Evolutionary conservation across 1,140 invertebrate species (phyloP), one percentile per base, ranked within the genome.

Genomic region (Limonius californicus): DNA sequence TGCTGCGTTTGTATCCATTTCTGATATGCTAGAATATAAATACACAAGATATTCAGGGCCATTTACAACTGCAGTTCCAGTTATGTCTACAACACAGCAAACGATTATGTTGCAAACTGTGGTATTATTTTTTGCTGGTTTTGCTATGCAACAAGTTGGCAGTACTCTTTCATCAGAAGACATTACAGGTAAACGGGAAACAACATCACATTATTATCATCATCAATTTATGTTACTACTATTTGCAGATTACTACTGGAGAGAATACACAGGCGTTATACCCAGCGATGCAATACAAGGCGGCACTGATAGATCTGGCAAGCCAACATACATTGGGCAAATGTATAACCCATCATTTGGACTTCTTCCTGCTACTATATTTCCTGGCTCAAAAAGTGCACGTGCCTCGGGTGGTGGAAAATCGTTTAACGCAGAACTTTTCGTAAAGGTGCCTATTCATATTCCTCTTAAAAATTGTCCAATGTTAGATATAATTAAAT

Each of bases 221-320:
- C n/a, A n/a, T n/a, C n/a, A n/a, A n/a, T n/a, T n/a, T n/a, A n/a
- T n/a, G n/a, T n/a, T n/a, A n/a, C n/a, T n/a, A n/a, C n/a, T n/a
- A n/a, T n/a, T n/a, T n/a, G n/a, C 23, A 59, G 57, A 50, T 53
- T 59, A 59, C 42, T 59, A 59, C 19, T 59, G 57, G 57, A 12
- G 57, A 32, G 57, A 59, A 32, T 59, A 59, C 27, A 2, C 14
- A 6, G 57, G 57, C 2, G 19, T 18, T 43, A 50, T 59, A 9
- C 57, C 57, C 15, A 12, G n/a, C 9, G 57, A 59, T 15, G 57
- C 57, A 0, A 12, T 47, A n/a, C 45, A 3, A 2, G 45, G 45
- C 15, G 45, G 45, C 4, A 12, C 8, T n/a, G 45, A 50, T 18
- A 50, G 20, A 50, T 16, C 45, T 6, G 45, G 6, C 1, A 50